Base-by-base conservation (phyloP, 2,113 vertebrate species). In the Pimephales promelas region DNA sequence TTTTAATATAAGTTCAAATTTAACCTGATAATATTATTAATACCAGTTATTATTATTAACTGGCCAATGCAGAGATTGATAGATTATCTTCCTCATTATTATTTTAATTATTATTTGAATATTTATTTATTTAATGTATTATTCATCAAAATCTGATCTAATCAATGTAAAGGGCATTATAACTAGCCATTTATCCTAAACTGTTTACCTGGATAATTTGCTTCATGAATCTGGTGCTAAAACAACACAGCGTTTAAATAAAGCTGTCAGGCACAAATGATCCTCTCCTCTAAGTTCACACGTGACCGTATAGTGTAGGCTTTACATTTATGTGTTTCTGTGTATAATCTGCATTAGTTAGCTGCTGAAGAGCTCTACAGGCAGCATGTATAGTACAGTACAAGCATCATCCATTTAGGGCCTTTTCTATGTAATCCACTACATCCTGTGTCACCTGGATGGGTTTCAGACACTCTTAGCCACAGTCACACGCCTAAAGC, bases 401-500 rank as follows among this genome's bases (percentile, higher is more conserved):
- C 72, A 61, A 76, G 34, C 62, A 10, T 1, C 61, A 80, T 85
- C 76, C 45, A 40, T 85, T 85, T 81, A 82, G 56, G 14, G 45
- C 75, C 36, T 62, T 64, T 82, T 43, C 49, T 31, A 76, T 74
- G 20, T 82, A 81, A 88, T 77, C 71, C 78, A 56, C 76, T 71
- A 64, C 79, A 57, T 81, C 64, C 49, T 36, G 20, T 79, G 76
- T 83, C 76, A 80, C 79, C 83, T 86, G 83, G 45, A 74, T 31
- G 61, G 47, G 34, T 61, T 76, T 86, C 73, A 40, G 62, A 24
- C 40, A 66, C 82, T 78, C 79, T 82, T 66, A 82, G 74, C 79
- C 31, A 68, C 56, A 56, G 73, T 71, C 80, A 47, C 49, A 5
- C 22, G 26, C 80, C 64, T 56, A 82, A 72, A 78, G 68, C 80